A percentile compares a stretch with the other conserved stretches of the same genome.
Conservation (phyloP, 2,113 vertebrate species). For the Machaerirhynchus nigripectus region DNA sequence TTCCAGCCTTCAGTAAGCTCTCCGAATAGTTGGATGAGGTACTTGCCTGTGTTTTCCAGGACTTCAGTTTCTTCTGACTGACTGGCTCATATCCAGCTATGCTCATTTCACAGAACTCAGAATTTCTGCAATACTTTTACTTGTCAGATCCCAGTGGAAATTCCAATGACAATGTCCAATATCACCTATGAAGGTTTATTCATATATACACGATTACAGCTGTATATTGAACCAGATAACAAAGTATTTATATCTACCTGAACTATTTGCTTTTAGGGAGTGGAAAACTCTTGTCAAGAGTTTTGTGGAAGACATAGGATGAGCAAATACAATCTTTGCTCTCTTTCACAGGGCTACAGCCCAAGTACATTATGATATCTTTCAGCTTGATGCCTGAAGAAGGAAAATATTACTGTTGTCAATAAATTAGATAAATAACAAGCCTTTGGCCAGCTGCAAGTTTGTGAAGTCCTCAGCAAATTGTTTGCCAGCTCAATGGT, state of each 20-base stretch:
- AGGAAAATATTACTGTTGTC: constrained; percentile 16
- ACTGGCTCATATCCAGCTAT: neutral
- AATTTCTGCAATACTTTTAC: neutral
- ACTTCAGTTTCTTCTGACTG: neutral
- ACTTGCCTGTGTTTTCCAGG: neutral
- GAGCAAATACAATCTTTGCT: neutral
- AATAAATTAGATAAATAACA: constrained; percentile 39
- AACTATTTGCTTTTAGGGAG: neutral
- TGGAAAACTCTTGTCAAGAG: neutral
- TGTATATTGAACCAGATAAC: neutral
- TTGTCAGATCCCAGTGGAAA: neutral
- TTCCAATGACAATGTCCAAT: neutral
- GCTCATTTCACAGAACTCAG: neutral
- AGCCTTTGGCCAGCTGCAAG: neutral
- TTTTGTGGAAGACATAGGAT: neutral
- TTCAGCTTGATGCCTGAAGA: constrained; percentile 2
- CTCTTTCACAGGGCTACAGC: neutral
- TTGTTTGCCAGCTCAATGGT: constrained; percentile 27
- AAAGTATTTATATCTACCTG: neutral
- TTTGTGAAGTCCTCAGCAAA: constrained; percentile 45
- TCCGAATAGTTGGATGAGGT: neutral
- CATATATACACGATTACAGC: too few species aligned
- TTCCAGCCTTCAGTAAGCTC: neutral
- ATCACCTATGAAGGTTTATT: neutral
- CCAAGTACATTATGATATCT: neutral